These are phyloP conservation scores for Brachionus asplanchnoidis DNA, from an alignment of 1,140 invertebrate genomes.

Conservation along the genomic window DNA sequence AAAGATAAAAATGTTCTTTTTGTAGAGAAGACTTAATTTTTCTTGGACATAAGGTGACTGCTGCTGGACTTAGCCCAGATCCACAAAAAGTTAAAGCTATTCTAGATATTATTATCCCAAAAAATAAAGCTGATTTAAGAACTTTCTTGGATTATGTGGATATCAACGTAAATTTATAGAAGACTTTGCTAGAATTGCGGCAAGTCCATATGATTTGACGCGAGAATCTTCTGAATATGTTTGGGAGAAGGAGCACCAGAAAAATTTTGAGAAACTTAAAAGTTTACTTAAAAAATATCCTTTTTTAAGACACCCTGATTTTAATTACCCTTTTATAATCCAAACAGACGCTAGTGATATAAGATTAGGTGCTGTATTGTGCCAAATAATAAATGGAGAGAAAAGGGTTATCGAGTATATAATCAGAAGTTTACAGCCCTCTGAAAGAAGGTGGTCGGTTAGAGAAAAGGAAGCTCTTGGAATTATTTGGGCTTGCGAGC, in stretches of 20 bases:
- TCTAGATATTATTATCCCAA: not conserved
- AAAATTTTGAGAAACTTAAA: not conserved
- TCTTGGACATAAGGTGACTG: slow-evolving; percentile 49
- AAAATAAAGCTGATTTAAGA: not conserved
- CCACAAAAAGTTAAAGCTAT: too few relatives aligned
- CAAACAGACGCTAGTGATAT: slow-evolving; percentile 42
- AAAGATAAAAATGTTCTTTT: too few relatives aligned
- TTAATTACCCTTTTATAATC: slow-evolving; percentile 37
- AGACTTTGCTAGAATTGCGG: slow-evolving; percentile 39
- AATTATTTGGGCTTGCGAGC: not conserved
- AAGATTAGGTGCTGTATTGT: slow-evolving; percentile 43
- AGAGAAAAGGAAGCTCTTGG: not conserved
- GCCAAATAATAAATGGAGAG: slow-evolving; percentile 32
- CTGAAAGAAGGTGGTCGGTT: not conserved
- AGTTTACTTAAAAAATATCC: not conserved
- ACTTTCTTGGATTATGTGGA: too few relatives aligned
- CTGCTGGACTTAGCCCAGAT: slow-evolving; percentile 28
- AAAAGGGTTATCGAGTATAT: slow-evolving; percentile 19
- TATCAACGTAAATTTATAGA: slow-evolving; percentile 46
- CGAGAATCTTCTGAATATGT: not conserved
- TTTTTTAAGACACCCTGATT: not conserved
- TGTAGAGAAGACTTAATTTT: slow-evolving; percentile 47
- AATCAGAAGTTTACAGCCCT: not conserved
- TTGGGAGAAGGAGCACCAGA: not conserved
- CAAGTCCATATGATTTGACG: slow-evolving; percentile 44